Conservation (phyloP, 2,797 vertebrate species). For the Sternarchorhynchus goeldii region DNA sequence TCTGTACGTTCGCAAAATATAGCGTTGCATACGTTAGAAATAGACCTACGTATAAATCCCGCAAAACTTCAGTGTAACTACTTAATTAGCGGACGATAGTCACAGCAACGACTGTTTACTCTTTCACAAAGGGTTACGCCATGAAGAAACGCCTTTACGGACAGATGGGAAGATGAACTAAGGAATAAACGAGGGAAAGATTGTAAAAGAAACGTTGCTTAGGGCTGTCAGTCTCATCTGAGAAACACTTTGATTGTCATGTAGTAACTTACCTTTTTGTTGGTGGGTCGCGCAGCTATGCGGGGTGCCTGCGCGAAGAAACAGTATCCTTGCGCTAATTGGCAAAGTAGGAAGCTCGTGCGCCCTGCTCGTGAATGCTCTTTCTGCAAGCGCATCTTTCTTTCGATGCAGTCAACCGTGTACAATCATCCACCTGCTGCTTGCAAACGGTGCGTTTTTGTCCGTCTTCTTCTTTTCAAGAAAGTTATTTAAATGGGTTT, state of each 20-base stretch:
- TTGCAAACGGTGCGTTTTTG: slow-evolving; percentile 62
- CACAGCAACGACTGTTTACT: slow-evolving; percentile 29
- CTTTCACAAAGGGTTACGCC: slow-evolving; percentile 31
- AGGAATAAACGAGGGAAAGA: slow-evolving; percentile 61
- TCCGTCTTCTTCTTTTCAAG: slow-evolving; percentile 57
- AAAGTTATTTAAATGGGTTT: slow-evolving; percentile 67
- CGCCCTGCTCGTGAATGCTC: slow-evolving; percentile 68
- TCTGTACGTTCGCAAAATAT: no score
- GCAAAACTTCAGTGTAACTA: background rate
- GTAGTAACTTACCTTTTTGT: slow-evolving; percentile 67
- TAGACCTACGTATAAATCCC: no score
- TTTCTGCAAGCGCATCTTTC: slow-evolving; percentile 68
- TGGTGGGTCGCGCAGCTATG: slow-evolving; percentile 57
- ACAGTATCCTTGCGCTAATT: slow-evolving; percentile 69
- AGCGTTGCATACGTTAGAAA: no score
- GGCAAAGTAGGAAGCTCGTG: slow-evolving; percentile 68
- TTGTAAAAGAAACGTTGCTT: slow-evolving; percentile 36
- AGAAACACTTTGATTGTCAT: slow-evolving; percentile 66
- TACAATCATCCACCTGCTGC: slow-evolving; percentile 78
- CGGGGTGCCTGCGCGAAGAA: slow-evolving; percentile 62
- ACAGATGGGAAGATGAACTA: slow-evolving; percentile 50
- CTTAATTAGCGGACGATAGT: slow-evolving; percentile 20
- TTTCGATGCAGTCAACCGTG: slow-evolving; percentile 70
- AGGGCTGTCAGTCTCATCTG: slow-evolving; percentile 58
- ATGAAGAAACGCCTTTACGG: slow-evolving; percentile 62